Percentiles rank a stretch among this genome's conserved stretches.
Conservation (phyloP, 2,113 vertebrate species). For the Eulacestoma nigropectus region DNA sequence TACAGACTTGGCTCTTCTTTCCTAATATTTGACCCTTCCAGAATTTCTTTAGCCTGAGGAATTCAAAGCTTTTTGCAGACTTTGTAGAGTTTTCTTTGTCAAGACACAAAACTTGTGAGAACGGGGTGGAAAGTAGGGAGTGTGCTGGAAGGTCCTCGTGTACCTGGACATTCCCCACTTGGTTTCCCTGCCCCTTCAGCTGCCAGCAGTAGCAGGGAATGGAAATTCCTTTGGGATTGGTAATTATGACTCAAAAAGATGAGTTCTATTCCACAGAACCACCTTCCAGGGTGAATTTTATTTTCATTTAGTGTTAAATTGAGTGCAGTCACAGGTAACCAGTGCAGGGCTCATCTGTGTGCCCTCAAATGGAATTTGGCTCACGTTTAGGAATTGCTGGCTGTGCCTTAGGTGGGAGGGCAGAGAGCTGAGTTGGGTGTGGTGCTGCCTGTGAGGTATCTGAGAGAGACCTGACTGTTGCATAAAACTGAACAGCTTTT, state of each 20-base stretch:
- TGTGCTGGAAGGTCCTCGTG: rapidly evolving
- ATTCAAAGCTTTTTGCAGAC: background rate
- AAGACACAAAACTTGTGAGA: background rate
- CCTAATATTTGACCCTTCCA: background rate
- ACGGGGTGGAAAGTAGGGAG: background rate
- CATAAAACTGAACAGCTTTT: background rate
- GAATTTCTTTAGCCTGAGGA: background rate
- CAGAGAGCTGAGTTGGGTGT: background rate
- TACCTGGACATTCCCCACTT: background rate
- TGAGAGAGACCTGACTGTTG: background rate
- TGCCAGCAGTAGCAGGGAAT: background rate
- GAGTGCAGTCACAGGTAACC: background rate
- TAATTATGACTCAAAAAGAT: background rate
- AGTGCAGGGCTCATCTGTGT: background rate
- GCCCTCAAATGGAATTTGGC: background rate
- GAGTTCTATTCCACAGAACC: background rate
- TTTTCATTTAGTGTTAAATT: background rate
- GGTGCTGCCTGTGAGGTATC: background rate
- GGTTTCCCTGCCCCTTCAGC: background rate
- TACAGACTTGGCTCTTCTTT: background rate
- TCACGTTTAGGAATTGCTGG: background rate
- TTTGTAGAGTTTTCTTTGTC: background rate
- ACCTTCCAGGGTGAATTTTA: background rate
- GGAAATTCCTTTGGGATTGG: background rate
- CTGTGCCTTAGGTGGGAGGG: background rate